These are phyloP conservation scores for Pithys albifrons DNA, from an alignment of 2,113 vertebrate species.

Conservation along the genomic window DNA sequence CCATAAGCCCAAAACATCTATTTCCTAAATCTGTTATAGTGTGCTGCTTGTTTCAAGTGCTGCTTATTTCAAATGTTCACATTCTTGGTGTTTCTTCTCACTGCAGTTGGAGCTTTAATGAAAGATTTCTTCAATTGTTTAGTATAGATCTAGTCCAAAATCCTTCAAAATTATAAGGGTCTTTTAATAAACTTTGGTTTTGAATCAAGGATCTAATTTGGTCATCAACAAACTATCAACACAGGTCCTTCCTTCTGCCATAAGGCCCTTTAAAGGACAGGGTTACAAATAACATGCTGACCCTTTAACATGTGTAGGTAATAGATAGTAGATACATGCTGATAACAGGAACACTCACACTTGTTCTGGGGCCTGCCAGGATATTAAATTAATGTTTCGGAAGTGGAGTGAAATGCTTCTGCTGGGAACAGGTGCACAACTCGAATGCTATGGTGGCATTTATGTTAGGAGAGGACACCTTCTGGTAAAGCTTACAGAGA, in stretches of 20 bases:
- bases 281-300: not conserved
- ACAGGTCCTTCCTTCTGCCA: not conserved
- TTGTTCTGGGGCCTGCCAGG: not conserved
- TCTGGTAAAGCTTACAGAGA: not conserved
- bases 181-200: not conserved
- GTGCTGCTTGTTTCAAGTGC: not conserved
- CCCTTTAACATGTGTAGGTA: not conserved
- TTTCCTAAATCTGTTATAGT: not conserved
- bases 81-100: not conserved
- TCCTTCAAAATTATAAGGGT: not conserved
- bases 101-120: not conserved
- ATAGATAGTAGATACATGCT: not conserved
- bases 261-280: not conserved
- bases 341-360: not conserved
- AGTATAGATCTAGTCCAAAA: not conserved
- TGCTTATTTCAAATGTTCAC: not conserved
- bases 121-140: not conserved
- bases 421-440: slow-evolving; percentile 13
- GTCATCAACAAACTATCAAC: not conserved
- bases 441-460: not conserved
- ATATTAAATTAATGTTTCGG: not conserved
- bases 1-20: not conserved
- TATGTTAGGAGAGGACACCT: not conserved
- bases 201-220: not conserved
- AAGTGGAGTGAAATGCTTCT: not conserved